These are phyloP conservation scores for Acanthaster planci DNA, from an alignment of 35 echinoderm and acorn worm genomes.

Conservation along the genomic window DNA sequence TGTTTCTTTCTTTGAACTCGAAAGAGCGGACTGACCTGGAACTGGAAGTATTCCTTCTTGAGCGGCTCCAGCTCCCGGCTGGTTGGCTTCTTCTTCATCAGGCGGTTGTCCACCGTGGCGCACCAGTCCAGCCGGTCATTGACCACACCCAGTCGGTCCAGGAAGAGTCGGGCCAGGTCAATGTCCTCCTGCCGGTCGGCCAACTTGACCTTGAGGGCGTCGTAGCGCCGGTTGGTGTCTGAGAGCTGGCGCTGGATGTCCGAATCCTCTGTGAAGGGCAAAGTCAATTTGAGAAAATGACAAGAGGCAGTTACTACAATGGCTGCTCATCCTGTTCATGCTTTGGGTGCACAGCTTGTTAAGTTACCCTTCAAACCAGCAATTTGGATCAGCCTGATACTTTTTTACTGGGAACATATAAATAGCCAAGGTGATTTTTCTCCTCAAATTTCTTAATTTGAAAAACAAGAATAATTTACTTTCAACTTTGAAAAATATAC, in stretches of 20 bases:
- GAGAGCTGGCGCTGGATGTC: slow-evolving; percentile 77
- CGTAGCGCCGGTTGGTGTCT: slow-evolving; percentile 81
- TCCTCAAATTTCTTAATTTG: no score
- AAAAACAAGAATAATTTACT: no score
- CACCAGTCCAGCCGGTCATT: slow-evolving; percentile 92
- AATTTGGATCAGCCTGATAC: no score
- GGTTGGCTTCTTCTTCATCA: slow-evolving; percentile 75
- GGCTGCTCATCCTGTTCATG: no score
- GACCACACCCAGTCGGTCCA: slow-evolving; percentile 75
- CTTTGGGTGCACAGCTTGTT: no score
- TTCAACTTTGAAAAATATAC: no score
- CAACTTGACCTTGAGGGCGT: slow-evolving; percentile 74
- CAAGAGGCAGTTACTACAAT: no score
- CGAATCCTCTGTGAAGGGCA: slow-evolving; percentile 66
- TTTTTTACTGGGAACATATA: no score
- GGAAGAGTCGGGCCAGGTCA: slow-evolving; percentile 73
- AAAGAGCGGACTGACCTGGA: slow-evolving; percentile 59
- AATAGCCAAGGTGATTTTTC: no score
- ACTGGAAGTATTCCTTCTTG: slow-evolving; percentile 76
- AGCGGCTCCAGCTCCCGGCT: slow-evolving; percentile 84
- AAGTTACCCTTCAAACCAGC: no score
- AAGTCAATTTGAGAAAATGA: no score
- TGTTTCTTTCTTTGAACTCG: no score
- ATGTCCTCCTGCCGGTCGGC: slow-evolving; percentile 90
- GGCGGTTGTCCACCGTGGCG: slow-evolving; percentile 65